Conservation (phyloP, 2,888 invertebrate species). For the Iphiclides podalirius region DNA sequence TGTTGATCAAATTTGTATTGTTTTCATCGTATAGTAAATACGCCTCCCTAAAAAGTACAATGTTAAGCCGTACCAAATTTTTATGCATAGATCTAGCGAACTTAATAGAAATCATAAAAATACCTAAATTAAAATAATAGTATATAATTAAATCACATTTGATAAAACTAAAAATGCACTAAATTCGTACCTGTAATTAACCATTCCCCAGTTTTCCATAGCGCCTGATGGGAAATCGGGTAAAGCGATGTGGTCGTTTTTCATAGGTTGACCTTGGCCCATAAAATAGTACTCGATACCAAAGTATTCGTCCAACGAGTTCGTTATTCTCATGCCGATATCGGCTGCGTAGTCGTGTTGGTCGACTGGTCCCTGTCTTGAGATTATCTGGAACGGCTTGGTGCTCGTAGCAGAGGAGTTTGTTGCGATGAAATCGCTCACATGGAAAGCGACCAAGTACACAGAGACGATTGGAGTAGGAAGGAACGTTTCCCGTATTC, state of each 20-base stretch:
- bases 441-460: slow-evolving; percentile 91
- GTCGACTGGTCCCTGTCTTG: slow-evolving; percentile 53
- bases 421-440: slow-evolving; percentile 84
- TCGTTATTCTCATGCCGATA: slow-evolving; percentile 66
- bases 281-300: slow-evolving; percentile 75
- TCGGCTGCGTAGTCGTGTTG: slow-evolving; percentile 72
- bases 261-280: slow-evolving; percentile 70
- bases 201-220: slow-evolving; percentile 93
- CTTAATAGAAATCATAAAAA: too few relatives aligned
- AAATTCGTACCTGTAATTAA: slow-evolving; percentile 84
- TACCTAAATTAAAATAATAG: too few relatives aligned
- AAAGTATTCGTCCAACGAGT: slow-evolving; percentile 80
- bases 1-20: slow-evolving; percentile 61
- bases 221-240: slow-evolving; percentile 89
- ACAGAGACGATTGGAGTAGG: slow-evolving; percentile 86
- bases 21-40: slow-evolving; percentile 66
- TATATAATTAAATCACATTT: not conserved
- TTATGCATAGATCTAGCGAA: too few relatives aligned
- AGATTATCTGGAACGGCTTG: slow-evolving; percentile 62
- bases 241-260: slow-evolving; percentile 86
- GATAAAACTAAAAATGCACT: too few relatives aligned
- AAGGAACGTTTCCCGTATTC: slow-evolving; percentile 66
- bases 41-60: slow-evolving; percentile 57
- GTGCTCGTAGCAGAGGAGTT: slow-evolving; percentile 38
- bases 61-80: too few relatives aligned